Evolutionary conservation across 37 sponge, comb jelly and placozoan species (phyloP), one percentile per base, ranked within the genome.

Genomic region (Oopsacas minuta): DNA sequence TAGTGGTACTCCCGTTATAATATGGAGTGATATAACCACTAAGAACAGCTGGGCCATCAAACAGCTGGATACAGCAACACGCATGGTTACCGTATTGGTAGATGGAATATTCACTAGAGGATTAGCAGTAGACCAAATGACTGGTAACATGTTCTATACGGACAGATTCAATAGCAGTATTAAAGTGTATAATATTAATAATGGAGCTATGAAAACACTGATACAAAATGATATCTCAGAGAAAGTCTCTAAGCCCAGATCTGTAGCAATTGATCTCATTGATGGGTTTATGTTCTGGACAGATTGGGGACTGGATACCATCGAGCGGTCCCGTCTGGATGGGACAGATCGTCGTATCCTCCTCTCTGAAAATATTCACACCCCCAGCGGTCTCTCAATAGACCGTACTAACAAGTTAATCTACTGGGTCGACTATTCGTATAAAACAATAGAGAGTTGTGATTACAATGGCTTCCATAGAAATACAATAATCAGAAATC

Each of bases 11-110:
- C 30, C 75, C 28, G 17, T n/a, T n/a, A 10, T 61, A 25, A 12
- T 61, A 12, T 61, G 75, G 75, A 61, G 75, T 12, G 75, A 61
- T n/a, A 61, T 61, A 5, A 61, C 75, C 75, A 61, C 5, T n/a
- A 3, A 34, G 17, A 61, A 12, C 32, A 61, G 75, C 75, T 61
- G 75, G 75, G 75, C 17, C 20, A 61, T 61, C 22, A 61, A 61
- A 34, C 20, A 20, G 75, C 22, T 61, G 75, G 75, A 61, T 5
- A 61, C 30, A 32, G 75, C 28, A 5, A 25, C 75, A 5, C 28
- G 30, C 1, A 12, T 3, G 30, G 30, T 61, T 3, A 32, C 75
- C 3, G 75, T 61, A 3, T 34, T 61, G 30, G 75, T 61, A 3
- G 28, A n/a, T 25, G 75, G 75, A 5, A 34, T 61, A 34, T 61